Percentiles rank a stretch among this genome's conserved stretches.
Conservation (phyloP, 2,113 vertebrate genomes). For the Blennius ocellaris region DNA sequence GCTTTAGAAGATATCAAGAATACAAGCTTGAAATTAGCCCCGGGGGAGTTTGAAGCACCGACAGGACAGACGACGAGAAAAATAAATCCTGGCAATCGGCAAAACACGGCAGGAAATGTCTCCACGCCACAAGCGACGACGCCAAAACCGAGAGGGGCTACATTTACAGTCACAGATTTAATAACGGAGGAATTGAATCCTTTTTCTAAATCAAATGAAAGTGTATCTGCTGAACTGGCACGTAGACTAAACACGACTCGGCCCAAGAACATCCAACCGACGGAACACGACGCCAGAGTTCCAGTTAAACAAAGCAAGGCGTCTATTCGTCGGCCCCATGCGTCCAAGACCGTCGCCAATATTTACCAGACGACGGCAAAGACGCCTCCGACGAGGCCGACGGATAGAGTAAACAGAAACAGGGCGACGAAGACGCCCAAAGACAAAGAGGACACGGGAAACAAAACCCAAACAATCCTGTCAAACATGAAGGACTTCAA, state of each 20-base stretch:
- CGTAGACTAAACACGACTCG: constrained; percentile 9
- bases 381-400: constrained; percentile 18
- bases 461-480: constrained; percentile 34
- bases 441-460: constrained; percentile 51
- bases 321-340: constrained; percentile 21
- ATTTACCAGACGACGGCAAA: background rate
- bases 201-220: constrained; percentile 10
- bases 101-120: constrained; percentile 8
- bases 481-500: constrained; percentile 24
- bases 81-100: constrained; percentile 7
- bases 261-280: background rate
- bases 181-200: constrained; percentile 1
- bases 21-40: constrained; percentile 1
- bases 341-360: constrained; percentile 23
- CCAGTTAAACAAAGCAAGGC: constrained; percentile 19
- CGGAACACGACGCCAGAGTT: constrained; percentile 30
- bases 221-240: constrained; percentile 6
- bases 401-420: constrained; percentile 44
- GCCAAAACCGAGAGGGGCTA: constrained; percentile 19
- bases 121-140: background rate
- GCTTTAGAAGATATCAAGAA: constrained; percentile 20
- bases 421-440: constrained; percentile 25
- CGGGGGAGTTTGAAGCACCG: constrained; percentile 20
- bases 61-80: constrained; percentile 4
- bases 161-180: constrained; percentile 12